Conservation (phyloP, 2,888 invertebrate genomes). For the Imbricaverruca yamaguchii region DNA sequence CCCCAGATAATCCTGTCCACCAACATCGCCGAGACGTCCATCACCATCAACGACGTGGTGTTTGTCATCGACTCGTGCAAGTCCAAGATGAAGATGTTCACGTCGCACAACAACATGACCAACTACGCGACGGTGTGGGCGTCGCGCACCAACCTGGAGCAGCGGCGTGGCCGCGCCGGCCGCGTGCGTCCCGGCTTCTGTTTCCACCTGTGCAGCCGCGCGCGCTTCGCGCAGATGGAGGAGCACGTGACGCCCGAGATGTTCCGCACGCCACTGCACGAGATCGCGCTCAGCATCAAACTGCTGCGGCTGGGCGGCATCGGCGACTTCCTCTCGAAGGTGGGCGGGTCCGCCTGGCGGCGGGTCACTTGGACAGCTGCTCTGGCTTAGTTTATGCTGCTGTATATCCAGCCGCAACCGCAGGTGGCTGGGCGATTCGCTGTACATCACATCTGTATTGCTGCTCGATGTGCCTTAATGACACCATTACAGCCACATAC, state of each 20-base stretch:
- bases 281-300: constrained; percentile 84
- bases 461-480: no score
- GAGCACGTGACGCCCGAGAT: constrained; percentile 95
- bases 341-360: neutral
- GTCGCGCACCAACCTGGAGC: constrained; percentile 87
- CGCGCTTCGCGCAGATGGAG: constrained; percentile 63
- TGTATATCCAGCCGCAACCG: no score
- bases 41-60: constrained; percentile 97
- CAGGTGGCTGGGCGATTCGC: no score
- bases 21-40: constrained; percentile 96
- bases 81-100: constrained; percentile 94
- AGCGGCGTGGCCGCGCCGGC: constrained; percentile 90
- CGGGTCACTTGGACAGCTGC: no score
- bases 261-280: constrained; percentile 93
- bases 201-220: constrained; percentile 79
- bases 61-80: constrained; percentile 97
- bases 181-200: constrained; percentile 88
- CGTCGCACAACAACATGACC: constrained; percentile 97
- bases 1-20: constrained; percentile 87
- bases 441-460: no score
- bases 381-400: no score
- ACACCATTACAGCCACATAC: no score
- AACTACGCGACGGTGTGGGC: constrained; percentile 98
- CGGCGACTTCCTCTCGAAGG: constrained; percentile 85
- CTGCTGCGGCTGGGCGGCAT: constrained; percentile 82